Base-by-base conservation (phyloP, 2,113 vertebrate species). In the Pelecanoides urinatrix region DNA sequence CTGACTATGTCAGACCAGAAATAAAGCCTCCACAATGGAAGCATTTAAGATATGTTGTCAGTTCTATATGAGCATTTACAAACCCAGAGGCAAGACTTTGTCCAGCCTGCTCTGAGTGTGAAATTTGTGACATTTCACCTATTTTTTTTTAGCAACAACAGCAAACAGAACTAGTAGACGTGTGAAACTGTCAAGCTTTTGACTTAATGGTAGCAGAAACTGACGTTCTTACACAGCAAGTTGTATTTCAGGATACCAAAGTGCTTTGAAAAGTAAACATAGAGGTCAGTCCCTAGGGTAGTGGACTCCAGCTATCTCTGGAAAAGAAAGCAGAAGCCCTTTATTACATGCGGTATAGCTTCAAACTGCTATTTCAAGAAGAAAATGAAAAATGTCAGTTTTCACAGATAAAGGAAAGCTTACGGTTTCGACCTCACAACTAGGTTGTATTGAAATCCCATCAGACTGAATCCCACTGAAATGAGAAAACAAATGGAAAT, bases 311-410 rank as follows among this genome's bases (percentile, higher is more conserved):
- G 26, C 42, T 91, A 27, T 71, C 79, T 55, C 65, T 92, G 56
- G 32, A 67, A 92, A 94, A 89, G 55, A 84, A 53, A 66, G 47
- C 26, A 91, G 42, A 58, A 84, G 20, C 4, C 26, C 22, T 92
- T 88, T 83, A 67, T 86, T 96, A 53, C 50, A 38, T 15, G 67
- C 15, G 59, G 20, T 21, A 44, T 13, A 77, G 36, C 55, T 86
- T 77, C 50, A 94, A 86, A 73, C 20, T 11, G 5, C 22, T 74
- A 30, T 76, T 93, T 86, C 79, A 94, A 73, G 38, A 83, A 77
- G 32, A 95, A 94, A 97, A 76, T 77, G 14, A 38, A 94, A 95
- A 92, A 70, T 52, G 23, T 36, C 76, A 38, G n/a, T 87, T 85
- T 88, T 85, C 77, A 85, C 42, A 81, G 67, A 32, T 50, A 77